A percentile compares a stretch with the other conserved stretches of the same genome.
Evolutionary conservation across 1,140 invertebrate species (phyloP).

Genomic region (Grapholita molesta): DNA sequence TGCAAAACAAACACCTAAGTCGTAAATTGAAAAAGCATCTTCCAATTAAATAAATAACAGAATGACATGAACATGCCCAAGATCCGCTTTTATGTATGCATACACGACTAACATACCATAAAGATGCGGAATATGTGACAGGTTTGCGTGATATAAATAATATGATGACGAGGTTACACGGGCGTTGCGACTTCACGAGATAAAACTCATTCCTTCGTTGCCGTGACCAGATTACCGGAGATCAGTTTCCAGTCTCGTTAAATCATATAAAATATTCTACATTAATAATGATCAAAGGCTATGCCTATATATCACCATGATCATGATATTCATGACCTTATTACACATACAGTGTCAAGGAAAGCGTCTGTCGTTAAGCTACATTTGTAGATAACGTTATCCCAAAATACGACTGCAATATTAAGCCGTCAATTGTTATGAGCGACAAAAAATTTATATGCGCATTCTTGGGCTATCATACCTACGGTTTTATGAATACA

Average conservation of each 20-base stretch:
- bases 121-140: conserved; percentile 29
- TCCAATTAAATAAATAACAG: conserved; percentile 39
- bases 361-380: neutral
- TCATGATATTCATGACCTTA: neutral
- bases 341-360: neutral
- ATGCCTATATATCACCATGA: too few relatives aligned
- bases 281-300: neutral
- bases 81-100: conserved; percentile 34
- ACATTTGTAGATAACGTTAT: neutral
- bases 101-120: conserved; percentile 26
- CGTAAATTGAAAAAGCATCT: neutral
- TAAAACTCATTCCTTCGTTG: conserved; percentile 6
- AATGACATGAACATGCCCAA: conserved; percentile 27
- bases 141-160: conserved; percentile 6
- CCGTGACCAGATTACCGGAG: conserved; percentile 10
- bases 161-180: neutral
- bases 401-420: neutral
- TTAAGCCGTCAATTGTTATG: neutral
- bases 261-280: neutral
- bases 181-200: neutral
- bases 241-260: neutral
- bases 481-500: too few relatives aligned
- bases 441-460: neutral
- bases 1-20: neutral
- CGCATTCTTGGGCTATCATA: too few relatives aligned